Percentiles rank a stretch among this genome's conserved stretches.
Evolutionary conservation across 2,113 vertebrate genomes (phyloP).

Genomic region (Myiagra hebetior): DNA sequence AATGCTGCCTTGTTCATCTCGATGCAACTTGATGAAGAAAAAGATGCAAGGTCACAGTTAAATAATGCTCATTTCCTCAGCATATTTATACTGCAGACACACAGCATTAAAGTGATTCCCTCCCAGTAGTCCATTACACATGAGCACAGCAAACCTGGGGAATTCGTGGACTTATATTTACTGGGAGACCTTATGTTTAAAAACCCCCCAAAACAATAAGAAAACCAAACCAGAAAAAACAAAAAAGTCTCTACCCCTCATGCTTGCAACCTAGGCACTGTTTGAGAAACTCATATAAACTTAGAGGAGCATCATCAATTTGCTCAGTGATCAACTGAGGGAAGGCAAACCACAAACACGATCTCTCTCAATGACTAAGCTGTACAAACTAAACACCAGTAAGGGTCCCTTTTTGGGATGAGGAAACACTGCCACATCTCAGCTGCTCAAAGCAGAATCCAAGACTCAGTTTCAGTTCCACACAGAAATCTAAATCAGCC

Average conservation of each 20-base stretch:
- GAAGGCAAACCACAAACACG: not conserved
- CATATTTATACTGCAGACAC: not conserved
- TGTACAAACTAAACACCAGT: not conserved
- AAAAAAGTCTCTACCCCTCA: not conserved
- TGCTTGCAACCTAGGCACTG: not conserved
- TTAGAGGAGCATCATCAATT: not conserved
- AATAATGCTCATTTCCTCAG: conserved; percentile 36
- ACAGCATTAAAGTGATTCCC: not conserved
- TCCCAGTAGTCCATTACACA: not conserved
- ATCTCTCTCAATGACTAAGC: not conserved
- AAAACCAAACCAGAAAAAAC: not conserved
- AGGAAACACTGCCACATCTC: not conserved
- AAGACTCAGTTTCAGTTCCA: not conserved
- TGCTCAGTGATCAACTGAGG: not conserved
- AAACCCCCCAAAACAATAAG: not conserved
- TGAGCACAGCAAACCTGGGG: not conserved
- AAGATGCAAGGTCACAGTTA: conserved; percentile 42
- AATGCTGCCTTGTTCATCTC: conserved; percentile 29
- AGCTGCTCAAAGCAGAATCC: not conserved
- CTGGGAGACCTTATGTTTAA: not conserved
- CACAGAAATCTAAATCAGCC: not conserved
- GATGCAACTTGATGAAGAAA: conserved; percentile 1
- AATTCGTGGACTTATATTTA: not conserved
- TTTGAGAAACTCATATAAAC: not conserved
- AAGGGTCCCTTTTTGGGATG: not conserved